Percentiles rank a stretch among this genome's conserved stretches.
phyloP scores from a whole-genome alignment of 2,888 invertebrate species.

The Cataglyphis livida region DNA sequence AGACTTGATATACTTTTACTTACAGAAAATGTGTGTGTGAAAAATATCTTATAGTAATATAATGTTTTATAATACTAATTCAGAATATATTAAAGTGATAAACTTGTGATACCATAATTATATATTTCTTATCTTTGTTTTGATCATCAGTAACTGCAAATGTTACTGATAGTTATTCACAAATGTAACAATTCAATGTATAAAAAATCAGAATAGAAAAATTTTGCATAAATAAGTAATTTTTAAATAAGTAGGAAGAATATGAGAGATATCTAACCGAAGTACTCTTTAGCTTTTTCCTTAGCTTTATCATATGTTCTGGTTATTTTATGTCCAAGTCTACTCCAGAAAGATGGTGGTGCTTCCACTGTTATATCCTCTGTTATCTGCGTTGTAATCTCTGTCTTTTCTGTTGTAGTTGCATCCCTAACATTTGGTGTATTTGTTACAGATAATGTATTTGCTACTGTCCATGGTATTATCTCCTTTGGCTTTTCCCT shows the following conservation, averaged over 20 bases:
- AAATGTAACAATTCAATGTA: slow-evolving; percentile 49
- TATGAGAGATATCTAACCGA: slow-evolving; percentile 70
- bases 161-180: slow-evolving; percentile 15
- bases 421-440: slow-evolving; percentile 37
- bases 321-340: slow-evolving; percentile 87
- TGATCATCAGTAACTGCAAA: slow-evolving; percentile 12
- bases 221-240: slow-evolving; percentile 47
- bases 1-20: slow-evolving; percentile 56
- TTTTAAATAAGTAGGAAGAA: slow-evolving; percentile 32
- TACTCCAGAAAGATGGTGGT: slow-evolving; percentile 87
- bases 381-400: slow-evolving; percentile 44
- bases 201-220: not conserved
- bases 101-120: slow-evolving; percentile 17
- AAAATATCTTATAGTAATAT: slow-evolving; percentile 41
- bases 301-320: slow-evolving; percentile 87
- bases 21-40: slow-evolving; percentile 56
- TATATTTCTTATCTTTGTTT: slow-evolving; percentile 21
- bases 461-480: not conserved
- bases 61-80: slow-evolving; percentile 69
- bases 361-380: slow-evolving; percentile 66
- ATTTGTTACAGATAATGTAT: not conserved
- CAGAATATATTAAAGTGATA: slow-evolving; percentile 42
- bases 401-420: slow-evolving; percentile 54
- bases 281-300: slow-evolving; percentile 86
- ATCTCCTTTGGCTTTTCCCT: slow-evolving; percentile 67